Base-by-base conservation (phyloP, 2,797 vertebrate species). In the Sebastiscus tertius region DNA sequence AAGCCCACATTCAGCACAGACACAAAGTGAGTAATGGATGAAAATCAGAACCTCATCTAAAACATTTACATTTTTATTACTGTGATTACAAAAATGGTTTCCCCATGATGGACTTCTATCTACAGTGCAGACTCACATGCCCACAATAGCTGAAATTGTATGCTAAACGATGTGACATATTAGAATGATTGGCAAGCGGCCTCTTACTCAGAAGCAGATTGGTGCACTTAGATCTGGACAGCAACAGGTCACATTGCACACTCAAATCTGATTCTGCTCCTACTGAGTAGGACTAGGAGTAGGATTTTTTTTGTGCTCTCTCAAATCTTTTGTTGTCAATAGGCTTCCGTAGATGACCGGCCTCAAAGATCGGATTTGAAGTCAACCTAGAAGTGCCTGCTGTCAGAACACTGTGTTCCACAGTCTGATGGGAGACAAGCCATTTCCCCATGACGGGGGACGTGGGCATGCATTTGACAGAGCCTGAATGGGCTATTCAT, bases 401-500 rank as follows among this genome's bases (percentile, higher is more conserved):
- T 60, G 74, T 78, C 76, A 84, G 71, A 76, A 80, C 73, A 67
- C 18, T 36, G 29, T 2, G 1, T 58, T 72, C 36, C 59, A 54
- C 11, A 18, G 70, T 69, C 66, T 75, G 58, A 62, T 58, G 26
- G 55, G 13, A 79, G 62, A 56, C 62, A 72, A 77, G 56, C 69
- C 61, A 60, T 67, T 80, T 63, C 9, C 24, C 34, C 39, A 8
- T 54, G 74, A 52, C 31, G 8, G 63, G 22, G 60, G 82, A 55
- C 20, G 18, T 60, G 80, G 66, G 24, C 71, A 60, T 59, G 61
- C 26, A 68, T 78, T 71, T 67, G 10, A 81, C 65, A 69, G 62
- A 16, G 46, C 42, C 60, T 80, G 74, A 75, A 68, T 55, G 29
- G 75, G 75, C 52, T 65, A 82, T 84, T 82, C 74, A 86, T 81